Conservation (phyloP, 2,797 vertebrate species). For the Sorex maritimensis region DNA sequence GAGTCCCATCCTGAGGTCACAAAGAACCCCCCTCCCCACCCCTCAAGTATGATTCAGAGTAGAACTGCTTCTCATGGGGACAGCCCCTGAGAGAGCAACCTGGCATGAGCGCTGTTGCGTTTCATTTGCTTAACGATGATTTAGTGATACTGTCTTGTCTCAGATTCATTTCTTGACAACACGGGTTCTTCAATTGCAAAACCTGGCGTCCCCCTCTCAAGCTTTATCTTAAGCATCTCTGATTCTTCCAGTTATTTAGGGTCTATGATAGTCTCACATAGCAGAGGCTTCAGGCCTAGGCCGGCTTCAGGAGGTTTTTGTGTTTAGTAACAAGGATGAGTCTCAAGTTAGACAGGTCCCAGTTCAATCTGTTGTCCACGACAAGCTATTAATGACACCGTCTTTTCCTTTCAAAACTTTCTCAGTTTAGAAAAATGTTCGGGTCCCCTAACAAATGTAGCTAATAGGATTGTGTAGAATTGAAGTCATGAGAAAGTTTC, state of each 20-base stretch:
- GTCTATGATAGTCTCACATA: not conserved
- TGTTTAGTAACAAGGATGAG: not conserved
- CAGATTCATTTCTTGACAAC: constrained; percentile 36
- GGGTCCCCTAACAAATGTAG: not conserved
- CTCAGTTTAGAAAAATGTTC: not conserved
- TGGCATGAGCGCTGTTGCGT: not conserved
- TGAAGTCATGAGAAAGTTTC: not conserved
- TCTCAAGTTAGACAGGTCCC: not conserved
- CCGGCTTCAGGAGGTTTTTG: not conserved
- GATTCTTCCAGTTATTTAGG: constrained; percentile 28
- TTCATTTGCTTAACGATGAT: constrained; percentile 14
- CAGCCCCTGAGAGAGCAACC: not conserved
- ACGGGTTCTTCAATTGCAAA: not conserved
- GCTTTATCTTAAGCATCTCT: not conserved
- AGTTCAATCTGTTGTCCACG: not conserved
- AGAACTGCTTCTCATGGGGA: not conserved
- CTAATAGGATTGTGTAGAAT: constrained; percentile 7
- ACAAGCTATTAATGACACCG: not conserved
- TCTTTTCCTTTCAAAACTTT: not conserved
- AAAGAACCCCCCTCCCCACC: no score
- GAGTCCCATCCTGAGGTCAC: not conserved
- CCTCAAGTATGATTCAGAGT: no score
- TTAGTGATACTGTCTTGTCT: not conserved
- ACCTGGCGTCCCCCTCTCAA: not conserved
- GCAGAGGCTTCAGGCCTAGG: not conserved